Percentiles rank a stretch among this genome's conserved stretches.
Evolutionary conservation across 2,888 invertebrate genomes (phyloP).

Genomic region (Monochamus alternatus): DNA sequence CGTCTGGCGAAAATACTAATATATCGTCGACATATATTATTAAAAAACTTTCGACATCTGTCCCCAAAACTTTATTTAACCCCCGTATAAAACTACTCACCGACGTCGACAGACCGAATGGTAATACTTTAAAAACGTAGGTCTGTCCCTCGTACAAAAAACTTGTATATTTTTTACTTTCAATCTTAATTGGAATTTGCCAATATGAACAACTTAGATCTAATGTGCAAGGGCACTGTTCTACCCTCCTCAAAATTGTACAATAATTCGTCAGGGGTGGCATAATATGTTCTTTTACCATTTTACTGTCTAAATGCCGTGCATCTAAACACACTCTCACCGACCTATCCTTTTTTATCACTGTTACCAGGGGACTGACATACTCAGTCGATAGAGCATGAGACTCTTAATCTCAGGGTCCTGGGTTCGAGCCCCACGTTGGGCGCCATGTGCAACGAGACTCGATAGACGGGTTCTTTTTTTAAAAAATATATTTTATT

Average conservation of each 20-base stretch:
- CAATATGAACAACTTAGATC: slow-evolving; percentile 25
- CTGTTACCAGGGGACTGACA: slow-evolving; percentile 55
- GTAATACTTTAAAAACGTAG: slow-evolving; percentile 29
- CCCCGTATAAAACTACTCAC: slow-evolving; percentile 22
- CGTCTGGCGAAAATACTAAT: not conserved
- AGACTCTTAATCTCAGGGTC: no score
- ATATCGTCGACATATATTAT: slow-evolving; percentile 5
- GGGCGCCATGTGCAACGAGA: no score
- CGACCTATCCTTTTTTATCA: slow-evolving; percentile 54
- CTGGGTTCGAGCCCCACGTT: not conserved
- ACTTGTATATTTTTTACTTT: slow-evolving; percentile 14
- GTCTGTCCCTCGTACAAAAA: slow-evolving; percentile 38
- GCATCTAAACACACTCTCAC: slow-evolving; percentile 59
- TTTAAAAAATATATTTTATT: no score
- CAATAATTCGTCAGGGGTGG: slow-evolving; percentile 31
- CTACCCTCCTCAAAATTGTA: slow-evolving; percentile 16
- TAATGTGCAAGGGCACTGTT: not conserved
- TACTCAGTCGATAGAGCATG: slow-evolving; percentile 53
- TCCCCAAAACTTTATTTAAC: not conserved
- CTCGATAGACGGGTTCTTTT: no score
- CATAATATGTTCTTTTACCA: slow-evolving; percentile 55
- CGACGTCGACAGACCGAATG: slow-evolving; percentile 16
- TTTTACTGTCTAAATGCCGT: slow-evolving; percentile 54
- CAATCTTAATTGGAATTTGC: slow-evolving; percentile 40
- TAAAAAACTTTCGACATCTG: not conserved